A percentile compares a stretch with the other conserved stretches of the same genome.
These are phyloP conservation scores for Cheilosia grossa DNA, from an alignment of 2,888 invertebrate genomes.

Conservation along the genomic window DNA sequence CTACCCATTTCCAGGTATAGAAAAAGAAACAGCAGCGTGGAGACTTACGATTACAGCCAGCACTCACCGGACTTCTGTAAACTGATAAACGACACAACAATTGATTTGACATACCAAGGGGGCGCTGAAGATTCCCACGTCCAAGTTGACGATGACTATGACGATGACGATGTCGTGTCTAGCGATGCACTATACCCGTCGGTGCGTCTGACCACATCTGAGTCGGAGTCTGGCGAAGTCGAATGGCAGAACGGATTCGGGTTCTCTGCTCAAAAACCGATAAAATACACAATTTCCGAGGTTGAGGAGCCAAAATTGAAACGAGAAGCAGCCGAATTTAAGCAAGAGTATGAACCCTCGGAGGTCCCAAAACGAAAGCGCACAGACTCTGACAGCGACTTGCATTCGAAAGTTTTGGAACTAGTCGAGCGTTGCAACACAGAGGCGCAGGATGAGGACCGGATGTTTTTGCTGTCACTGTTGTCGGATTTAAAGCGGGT, in stretches of 20 bases:
- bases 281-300: constrained; percentile 43
- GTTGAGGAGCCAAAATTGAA: constrained; percentile 8
- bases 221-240: constrained; percentile 35
- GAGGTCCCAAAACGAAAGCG: constrained; percentile 25
- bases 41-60: constrained; percentile 4
- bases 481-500: constrained; percentile 76
- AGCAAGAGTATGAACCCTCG: not conserved
- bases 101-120: constrained; percentile 60
- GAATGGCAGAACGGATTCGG: constrained; percentile 55
- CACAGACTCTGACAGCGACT: constrained; percentile 20
- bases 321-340: not conserved
- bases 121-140: constrained; percentile 19
- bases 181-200: constrained; percentile 61
- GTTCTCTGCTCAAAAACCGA: not conserved
- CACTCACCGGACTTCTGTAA: constrained; percentile 60
- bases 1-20: not conserved
- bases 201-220: constrained; percentile 56
- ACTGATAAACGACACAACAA: constrained; percentile 53
- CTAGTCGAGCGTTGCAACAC: constrained; percentile 60
- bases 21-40: not conserved
- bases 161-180: constrained; percentile 34
- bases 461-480: constrained; percentile 76
- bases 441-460: constrained; percentile 75
- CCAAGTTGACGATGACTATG: constrained; percentile 41
- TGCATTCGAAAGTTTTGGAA: constrained; percentile 40